Conservation (phyloP, 2,113 vertebrate genomes). For the Bubo scandiacus region DNA sequence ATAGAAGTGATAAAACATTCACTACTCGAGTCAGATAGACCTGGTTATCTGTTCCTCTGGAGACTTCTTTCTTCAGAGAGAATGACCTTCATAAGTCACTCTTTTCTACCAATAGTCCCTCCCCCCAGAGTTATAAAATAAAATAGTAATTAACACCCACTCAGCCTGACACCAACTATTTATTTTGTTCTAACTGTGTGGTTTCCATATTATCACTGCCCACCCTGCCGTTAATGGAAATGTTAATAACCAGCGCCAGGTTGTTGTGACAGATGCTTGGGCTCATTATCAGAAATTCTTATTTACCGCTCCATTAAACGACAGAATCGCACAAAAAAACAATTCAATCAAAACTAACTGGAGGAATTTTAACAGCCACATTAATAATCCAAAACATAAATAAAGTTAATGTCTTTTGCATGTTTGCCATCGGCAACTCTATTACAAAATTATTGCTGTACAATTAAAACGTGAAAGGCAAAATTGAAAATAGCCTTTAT, state of each 20-base stretch:
- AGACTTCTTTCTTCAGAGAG: conserved; percentile 4
- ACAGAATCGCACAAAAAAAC: conserved; percentile 78
- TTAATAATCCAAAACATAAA: conserved; percentile 83
- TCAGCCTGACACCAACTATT: conserved; percentile 80
- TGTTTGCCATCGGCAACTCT: conserved; percentile 70
- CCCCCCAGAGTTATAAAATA: conserved; percentile 55
- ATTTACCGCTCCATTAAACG: conserved; percentile 91
- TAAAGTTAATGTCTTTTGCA: conserved; percentile 77
- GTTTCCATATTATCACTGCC: conserved; percentile 76
- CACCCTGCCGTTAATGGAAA: conserved; percentile 83
- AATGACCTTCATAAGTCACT: conserved; percentile 66
- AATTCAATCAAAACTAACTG: conserved; percentile 84
- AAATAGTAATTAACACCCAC: conserved; percentile 81
- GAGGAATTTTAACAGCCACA: conserved; percentile 80
- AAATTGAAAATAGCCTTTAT: conserved; percentile 45
- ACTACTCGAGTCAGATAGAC: neutral
- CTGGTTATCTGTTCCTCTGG: neutral
- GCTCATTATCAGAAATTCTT: conserved; percentile 88
- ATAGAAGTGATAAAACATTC: neutral
- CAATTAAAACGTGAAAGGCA: conserved; percentile 70
- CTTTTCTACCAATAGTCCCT: conserved; percentile 26
- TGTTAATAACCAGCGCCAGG: conserved; percentile 86
- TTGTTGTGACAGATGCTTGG: conserved; percentile 84
- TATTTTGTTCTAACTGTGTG: conserved; percentile 81
- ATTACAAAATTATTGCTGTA: conserved; percentile 59